phyloP scores from a whole-genome alignment of 2,888 invertebrate genomes.

The Abrostola tripartita region DNA sequence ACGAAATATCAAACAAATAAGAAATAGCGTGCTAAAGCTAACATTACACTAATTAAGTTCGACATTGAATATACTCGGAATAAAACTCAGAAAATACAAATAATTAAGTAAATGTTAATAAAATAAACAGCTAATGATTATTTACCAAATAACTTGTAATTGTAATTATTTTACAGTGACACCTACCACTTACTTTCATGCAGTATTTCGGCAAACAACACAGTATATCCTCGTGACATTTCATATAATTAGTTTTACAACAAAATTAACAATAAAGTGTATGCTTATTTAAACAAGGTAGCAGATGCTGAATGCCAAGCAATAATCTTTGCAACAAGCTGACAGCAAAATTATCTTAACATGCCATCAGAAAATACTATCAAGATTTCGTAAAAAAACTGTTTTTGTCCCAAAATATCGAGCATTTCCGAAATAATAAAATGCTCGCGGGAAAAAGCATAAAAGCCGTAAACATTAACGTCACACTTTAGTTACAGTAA shows the following conservation, averaged over 20 bases:
- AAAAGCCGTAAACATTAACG: no score
- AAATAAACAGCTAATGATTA: constrained; percentile 22
- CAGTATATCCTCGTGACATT: constrained; percentile 52
- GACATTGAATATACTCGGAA: neutral
- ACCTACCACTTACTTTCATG: constrained; percentile 29
- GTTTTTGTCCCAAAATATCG: neutral
- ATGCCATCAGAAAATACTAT: constrained; percentile 47
- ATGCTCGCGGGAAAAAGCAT: no score
- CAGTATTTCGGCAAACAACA: constrained; percentile 19
- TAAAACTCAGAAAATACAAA: neutral
- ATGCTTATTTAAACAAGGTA: constrained; percentile 32
- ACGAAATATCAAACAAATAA: no score
- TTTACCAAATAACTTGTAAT: constrained; percentile 13
- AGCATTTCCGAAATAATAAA: neutral
- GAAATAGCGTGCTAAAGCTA: no score
- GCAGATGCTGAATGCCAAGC: constrained; percentile 53
- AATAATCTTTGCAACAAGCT: constrained; percentile 49
- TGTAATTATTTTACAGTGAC: constrained; percentile 36
- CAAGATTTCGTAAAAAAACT: constrained; percentile 24
- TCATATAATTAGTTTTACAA: constrained; percentile 39
- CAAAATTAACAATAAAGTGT: constrained; percentile 41
- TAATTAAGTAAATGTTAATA: constrained; percentile 18
- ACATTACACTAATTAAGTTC: no score
- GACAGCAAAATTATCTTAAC: constrained; percentile 48
- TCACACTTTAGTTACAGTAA: no score